Base-by-base conservation (phyloP, 2,888 invertebrate genomes). In the Tachystola acroxantha region DNA sequence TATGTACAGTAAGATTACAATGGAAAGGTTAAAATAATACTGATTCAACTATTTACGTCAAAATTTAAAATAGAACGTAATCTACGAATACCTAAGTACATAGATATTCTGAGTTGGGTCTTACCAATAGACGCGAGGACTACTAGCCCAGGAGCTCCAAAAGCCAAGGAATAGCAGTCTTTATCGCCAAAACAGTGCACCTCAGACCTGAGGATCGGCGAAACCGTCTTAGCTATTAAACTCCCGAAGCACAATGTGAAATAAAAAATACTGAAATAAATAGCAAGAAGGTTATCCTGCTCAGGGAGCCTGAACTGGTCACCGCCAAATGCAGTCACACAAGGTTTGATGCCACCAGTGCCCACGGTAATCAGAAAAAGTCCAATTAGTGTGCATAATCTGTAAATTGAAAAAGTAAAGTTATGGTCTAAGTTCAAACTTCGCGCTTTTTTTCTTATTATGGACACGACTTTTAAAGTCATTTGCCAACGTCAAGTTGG, bases 291-390 rank as follows among this genome's bases (percentile, higher is more conserved):
- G 43, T 87, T 85, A 10, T 90, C 87, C 75, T 94, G 91, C 32
- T 89, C 80, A 0, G 91, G 91, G 27, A 91, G 56, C 10, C 78
- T 70, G 57, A 94, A 93, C 67, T 94, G 95, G 69, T 95, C 95
- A 0, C 94, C 95, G 2, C 94, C 95, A 64, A 95, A 95, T 0
- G 95, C 91, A 0, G 93, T 87, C 1, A 95, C 94, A 64, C 94
- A 95, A 0, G 95, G 94, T 52, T 95, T 95, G 45, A 95, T 95
- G 2, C 94, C 94, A 0, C 94, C 94, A 0, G 94, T 93, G 1
- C 94, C 94, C 2, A 93, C 46, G 0, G 93, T 93, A 40, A 95
- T 92, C 48, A 94, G 73, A 9, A 90, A 62, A 14, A 95, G 72
- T 0, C 93, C 94, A 11, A 92, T 49, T 42, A 93, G 71, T 1